Evolutionary conservation across 2,113 vertebrate genomes (phyloP).

Genomic region (Mirounga angustirostris): DNA sequence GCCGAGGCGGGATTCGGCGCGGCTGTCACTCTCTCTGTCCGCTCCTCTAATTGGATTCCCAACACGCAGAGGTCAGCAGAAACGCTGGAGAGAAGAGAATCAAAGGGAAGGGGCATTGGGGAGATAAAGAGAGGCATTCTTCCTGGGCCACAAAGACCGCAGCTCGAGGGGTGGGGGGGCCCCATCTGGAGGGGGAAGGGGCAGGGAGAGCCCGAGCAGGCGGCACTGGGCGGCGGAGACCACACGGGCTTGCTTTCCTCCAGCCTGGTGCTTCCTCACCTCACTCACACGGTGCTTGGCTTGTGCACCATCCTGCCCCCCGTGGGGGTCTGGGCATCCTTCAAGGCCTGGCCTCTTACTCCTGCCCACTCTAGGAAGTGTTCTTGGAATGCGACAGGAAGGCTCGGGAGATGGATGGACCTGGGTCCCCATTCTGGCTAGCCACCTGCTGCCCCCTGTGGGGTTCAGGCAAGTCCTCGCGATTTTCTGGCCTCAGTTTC

Average conservation of each 20-base stretch:
- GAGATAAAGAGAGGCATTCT: constrained; percentile 85
- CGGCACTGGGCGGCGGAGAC: neutral
- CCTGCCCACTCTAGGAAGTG: neutral
- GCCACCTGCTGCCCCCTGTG: neutral
- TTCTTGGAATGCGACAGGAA: neutral
- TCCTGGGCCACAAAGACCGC: constrained; percentile 81
- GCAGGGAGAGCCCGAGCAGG: neutral
- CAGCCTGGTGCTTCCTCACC: neutral
- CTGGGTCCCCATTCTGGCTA: neutral
- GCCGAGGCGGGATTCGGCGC: constrained; percentile 72
- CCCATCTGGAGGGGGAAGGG: constrained; percentile 77
- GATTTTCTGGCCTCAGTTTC: neutral
- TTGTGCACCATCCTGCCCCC: neutral
- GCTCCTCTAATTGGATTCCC: constrained; percentile 84
- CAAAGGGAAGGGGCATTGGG: constrained; percentile 79
- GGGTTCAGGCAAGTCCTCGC: neutral
- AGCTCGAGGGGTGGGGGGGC: constrained; percentile 63
- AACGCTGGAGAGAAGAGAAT: constrained; percentile 81
- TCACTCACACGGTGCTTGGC: neutral
- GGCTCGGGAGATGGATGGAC: neutral
- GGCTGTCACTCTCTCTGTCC: constrained; percentile 80
- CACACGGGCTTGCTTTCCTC: neutral
- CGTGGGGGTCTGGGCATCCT: neutral
- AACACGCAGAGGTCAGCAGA: constrained; percentile 86
- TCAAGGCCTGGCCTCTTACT: neutral